Percentiles rank a stretch among this genome's conserved stretches.
Evolutionary conservation across 2,888 invertebrate genomes (phyloP).

Genomic region (Oxycera nigricornis): DNA sequence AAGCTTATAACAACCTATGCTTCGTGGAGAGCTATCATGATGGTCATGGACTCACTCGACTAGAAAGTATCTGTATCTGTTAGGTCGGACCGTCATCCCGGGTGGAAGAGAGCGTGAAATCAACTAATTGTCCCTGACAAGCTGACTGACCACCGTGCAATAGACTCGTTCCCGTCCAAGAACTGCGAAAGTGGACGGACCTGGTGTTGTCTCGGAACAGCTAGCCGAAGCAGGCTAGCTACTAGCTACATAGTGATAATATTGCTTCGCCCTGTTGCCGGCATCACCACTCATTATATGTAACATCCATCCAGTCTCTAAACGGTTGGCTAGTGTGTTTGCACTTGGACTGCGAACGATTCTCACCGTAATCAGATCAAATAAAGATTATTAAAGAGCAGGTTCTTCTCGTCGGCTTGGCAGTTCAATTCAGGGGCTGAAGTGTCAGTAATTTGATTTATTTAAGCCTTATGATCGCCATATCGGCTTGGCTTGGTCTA

Average conservation of each 20-base stretch:
- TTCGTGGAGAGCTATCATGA: not conserved
- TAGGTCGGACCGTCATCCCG: not conserved
- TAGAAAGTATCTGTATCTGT: constrained; percentile 21
- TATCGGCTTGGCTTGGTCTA: not conserved
- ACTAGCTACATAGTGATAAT: not conserved
- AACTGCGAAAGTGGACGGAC: not conserved
- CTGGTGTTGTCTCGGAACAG: not conserved
- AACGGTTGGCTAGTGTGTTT: constrained; percentile 14
- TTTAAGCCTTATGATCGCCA: constrained; percentile 31
- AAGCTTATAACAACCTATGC: not conserved
- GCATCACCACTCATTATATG: not conserved
- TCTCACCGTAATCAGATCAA: constrained; percentile 48
- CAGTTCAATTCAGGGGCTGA: constrained; percentile 38
- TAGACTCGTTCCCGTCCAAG: not conserved
- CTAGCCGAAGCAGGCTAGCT: not conserved
- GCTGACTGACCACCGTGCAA: constrained; percentile 28
- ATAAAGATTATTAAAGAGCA: constrained; percentile 47
- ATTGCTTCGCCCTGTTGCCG: not conserved
- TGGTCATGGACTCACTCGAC: constrained; percentile 10
- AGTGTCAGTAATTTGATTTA: constrained; percentile 47
- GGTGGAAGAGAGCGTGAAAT: constrained; percentile 25
- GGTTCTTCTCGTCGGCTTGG: not conserved
- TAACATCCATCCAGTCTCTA: constrained; percentile 10
- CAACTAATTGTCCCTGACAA: constrained; percentile 33
- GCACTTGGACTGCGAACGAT: constrained; percentile 38